phyloP scores from a whole-genome alignment of 2,888 invertebrate genomes.

The Polymixis flavicincta region DNA sequence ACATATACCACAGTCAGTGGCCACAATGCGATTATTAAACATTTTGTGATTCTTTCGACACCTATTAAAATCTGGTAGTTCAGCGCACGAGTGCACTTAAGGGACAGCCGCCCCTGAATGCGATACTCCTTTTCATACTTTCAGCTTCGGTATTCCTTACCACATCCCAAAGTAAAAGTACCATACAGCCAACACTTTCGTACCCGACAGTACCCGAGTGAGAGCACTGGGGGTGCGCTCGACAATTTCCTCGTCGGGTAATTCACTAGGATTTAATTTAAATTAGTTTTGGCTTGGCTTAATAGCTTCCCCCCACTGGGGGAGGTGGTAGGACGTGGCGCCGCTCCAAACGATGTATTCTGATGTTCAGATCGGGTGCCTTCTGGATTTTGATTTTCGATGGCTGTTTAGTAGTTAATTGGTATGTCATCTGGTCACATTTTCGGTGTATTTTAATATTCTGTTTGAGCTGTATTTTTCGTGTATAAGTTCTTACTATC shows the following conservation, averaged over 20 bases:
- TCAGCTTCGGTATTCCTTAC: no score
- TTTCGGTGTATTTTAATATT: no score
- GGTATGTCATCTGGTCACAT: not conserved
- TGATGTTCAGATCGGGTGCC: conserved; percentile 68
- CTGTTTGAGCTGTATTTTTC: not conserved
- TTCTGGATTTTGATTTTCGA: conserved; percentile 56
- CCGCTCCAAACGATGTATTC: conserved; percentile 81
- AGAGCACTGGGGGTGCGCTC: conserved; percentile 89
- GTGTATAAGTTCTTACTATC: not conserved
- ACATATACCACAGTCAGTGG: no score
- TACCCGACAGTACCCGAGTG: conserved; percentile 77
- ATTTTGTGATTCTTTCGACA: no score
- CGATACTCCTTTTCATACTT: no score
- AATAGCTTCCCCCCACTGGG: conserved; percentile 93
- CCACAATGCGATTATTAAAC: no score
- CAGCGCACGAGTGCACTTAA: no score
- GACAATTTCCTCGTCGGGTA: conserved; percentile 92
- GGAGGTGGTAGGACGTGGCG: conserved; percentile 79
- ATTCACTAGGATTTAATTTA: conserved; percentile 94
- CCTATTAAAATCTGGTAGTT: no score
- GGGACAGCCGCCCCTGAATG: no score
- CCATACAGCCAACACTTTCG: conserved; percentile 64
- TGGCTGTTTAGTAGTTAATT: conserved; percentile 46
- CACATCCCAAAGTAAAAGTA: not conserved
- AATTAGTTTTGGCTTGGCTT: conserved; percentile 96